Base-by-base conservation (phyloP, 2,797 vertebrate species). In the Sciurus carolinensis region DNA sequence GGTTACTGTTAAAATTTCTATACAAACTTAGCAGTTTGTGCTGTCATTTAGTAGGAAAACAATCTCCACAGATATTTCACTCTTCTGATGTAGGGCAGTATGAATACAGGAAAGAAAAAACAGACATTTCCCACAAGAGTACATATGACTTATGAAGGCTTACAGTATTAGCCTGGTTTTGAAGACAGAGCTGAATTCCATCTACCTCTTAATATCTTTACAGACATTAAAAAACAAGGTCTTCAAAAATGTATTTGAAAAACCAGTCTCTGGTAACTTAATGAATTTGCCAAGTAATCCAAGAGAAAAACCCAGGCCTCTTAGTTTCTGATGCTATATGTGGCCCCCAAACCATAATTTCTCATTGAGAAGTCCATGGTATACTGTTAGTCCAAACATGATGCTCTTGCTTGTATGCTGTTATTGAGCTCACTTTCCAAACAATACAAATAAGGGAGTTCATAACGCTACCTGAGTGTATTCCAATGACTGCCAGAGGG, bases 401-500 rank as follows among this genome's bases (percentile, higher is more conserved):
- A 66, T 64, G 64, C 20, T 72, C 52, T 86, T 79, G 33, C 36
- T 84, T 69, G 47, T 83, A 30, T 0, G 8, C 20, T 39, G 22
- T 33, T 52, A 77, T 7, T 71, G 93, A 67, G 50, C 17, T 80
- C 75, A 59, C 36, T 77, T 90, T 44, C 20, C 59, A 94, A 83
- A 6, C 36, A 42, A 72, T 42, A 72, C 66, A 79, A 59, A 30
- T 6, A 71, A 14, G 18, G 39, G 7, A 77, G 36, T 24, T 39
- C 11, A 50, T 5, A 42, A 76, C 1, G 0, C 67, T 98, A 99
- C 99, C 99, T 99, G 99, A 7, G 99, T 99, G 90, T 99, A 99
- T 95, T 99, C 99, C 98, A 99, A 97, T 0, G 99, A 99, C 90
- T 99, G 99, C 99, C 99, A 99, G 73, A 99, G 99, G 0, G 99